phyloP scores from a whole-genome alignment of 2,888 invertebrate species.

The Lapara coniferarum region DNA sequence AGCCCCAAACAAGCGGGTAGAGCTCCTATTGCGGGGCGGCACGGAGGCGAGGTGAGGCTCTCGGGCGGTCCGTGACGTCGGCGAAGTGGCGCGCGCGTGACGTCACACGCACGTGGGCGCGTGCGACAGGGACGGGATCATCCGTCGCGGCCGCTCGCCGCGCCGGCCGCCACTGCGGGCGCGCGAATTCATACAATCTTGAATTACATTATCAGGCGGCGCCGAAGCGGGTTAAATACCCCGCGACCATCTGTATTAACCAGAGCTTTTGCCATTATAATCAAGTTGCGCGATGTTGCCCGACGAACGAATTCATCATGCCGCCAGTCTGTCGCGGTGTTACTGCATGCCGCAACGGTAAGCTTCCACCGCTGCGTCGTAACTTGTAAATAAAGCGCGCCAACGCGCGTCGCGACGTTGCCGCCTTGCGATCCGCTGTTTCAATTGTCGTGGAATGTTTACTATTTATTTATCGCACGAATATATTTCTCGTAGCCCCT shows the following conservation, averaged over 20 bases:
- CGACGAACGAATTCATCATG: conserved; percentile 29
- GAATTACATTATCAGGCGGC: conserved; percentile 65
- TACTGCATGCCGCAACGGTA: conserved; percentile 56
- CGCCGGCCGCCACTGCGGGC: conserved; percentile 53
- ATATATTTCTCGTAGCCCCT: background rate
- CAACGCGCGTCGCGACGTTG: conserved; percentile 63
- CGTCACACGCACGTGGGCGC: conserved; percentile 78
- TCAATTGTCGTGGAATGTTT: conserved; percentile 55
- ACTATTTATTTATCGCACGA: conserved; percentile 41
- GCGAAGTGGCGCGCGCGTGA: conserved; percentile 60
- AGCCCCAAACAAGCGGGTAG: conserved; percentile 40
- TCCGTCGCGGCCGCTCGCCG: conserved; percentile 44
- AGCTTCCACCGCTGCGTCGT: conserved; percentile 48
- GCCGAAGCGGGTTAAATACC: conserved; percentile 50
- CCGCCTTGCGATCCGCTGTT: conserved; percentile 53
- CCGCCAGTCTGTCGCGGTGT: conserved; percentile 36
- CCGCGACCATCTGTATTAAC: conserved; percentile 45
- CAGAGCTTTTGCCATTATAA: conserved; percentile 9
- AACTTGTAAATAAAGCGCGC: conserved; percentile 73
- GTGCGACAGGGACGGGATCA: conserved; percentile 61
- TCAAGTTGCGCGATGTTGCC: background rate
- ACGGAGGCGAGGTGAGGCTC: conserved; percentile 42
- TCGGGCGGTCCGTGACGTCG: conserved; percentile 68
- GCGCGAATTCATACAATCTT: conserved; percentile 77
- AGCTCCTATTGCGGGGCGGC: conserved; percentile 40